Base-by-base conservation (phyloP, 2,888 invertebrate species). In the Nesidiocoris tenuis region DNA sequence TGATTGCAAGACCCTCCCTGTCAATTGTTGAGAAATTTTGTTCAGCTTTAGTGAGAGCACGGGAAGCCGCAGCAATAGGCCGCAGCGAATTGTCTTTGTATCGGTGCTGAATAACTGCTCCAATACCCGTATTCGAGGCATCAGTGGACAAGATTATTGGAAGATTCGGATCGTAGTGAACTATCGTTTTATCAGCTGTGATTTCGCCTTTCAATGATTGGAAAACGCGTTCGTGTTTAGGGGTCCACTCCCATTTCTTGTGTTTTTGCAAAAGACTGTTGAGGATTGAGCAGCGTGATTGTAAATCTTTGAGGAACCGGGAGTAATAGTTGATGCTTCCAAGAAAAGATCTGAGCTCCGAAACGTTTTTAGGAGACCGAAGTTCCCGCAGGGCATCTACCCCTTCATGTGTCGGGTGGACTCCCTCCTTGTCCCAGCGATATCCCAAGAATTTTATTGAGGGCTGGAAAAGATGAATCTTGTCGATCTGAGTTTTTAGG, bases 21-120 rank as follows among this genome's bases (percentile, higher is more conserved):
- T 61, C 61, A 25, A 75, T 66, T 0, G 56, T 61, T 55, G 56
- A 56, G 23, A 70, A 76, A 2, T 64, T 39, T 1, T 9, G 7
- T 61, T 17, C 12, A 9, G 61, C 16, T 55, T n/a, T 1, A 9
- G 39, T 22, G 0, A 70, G 1, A 12, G 55, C 16, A 12, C 55
- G 55, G 9, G 55, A 55, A 9, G 55, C 55, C 9, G 16, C 9
- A 55, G 12, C 9, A 12, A 55, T 55, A 16, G 55, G 55, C 16
- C 16, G 65, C 9, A 67, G 66, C 18, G 19, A 57, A 7, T 57
- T 64, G 25, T 75, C 24, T 1, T 17, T 5, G 55, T 68, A 74
- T 1, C 19, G 24, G 16, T 65, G 74, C 16, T 24, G n/a, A 39
- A 74, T 63, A 7, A 19, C 74, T 22, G 66, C 66, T 65, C 74